Evolutionary conservation across 1,140 invertebrate species (phyloP), one percentile per base, ranked within the genome.

Genomic region (Drosophila subobscura): DNA sequence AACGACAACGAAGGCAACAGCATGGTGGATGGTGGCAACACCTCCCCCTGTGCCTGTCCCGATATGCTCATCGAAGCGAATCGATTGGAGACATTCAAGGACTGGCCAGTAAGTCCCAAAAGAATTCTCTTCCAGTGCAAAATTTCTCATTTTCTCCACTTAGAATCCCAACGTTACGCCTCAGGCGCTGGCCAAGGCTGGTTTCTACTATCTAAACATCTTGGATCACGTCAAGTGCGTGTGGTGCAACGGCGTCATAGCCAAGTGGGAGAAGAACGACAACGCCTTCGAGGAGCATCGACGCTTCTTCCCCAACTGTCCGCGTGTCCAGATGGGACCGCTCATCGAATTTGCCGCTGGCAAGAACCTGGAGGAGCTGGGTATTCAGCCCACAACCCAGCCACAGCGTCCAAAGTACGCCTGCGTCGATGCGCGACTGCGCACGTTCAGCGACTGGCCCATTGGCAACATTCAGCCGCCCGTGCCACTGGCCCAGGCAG

Each of bases 201-300:
- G 97, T 5, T 98, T 92, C 44, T 92, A 90, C 44, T 92, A 92
- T 61, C 63, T 85, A 0, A 91, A 92, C 64, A 66, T 89, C 5
- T 83, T 90, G 25, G 94, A 94, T 46, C 92, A 96, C 90, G 96
- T 98, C 0, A 94, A 96, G 73, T 98, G 97, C 92, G 96, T 95
- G 10, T 98, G 95, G 93, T 92, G 93, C 93, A 76, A 96, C 94
- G 54, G 96, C 95, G 64, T 96, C 44, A 93, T 95, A 75, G 93
- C 92, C 71, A 93, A 94, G 75, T 98, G 95, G 97, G 94, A 94
- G 91, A 90, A 81, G 61, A 95, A 93, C 61, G 96, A 95, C 92
- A 93, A 94, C 83, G 97, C 97, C 5, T 93, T 95, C 74, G 91
- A 92, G 53, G 96, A 97, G 86, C 97, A 98, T 90, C 91, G 92